Conservation (phyloP, 1,140 invertebrate genomes). For the Ips nitidus region DNA sequence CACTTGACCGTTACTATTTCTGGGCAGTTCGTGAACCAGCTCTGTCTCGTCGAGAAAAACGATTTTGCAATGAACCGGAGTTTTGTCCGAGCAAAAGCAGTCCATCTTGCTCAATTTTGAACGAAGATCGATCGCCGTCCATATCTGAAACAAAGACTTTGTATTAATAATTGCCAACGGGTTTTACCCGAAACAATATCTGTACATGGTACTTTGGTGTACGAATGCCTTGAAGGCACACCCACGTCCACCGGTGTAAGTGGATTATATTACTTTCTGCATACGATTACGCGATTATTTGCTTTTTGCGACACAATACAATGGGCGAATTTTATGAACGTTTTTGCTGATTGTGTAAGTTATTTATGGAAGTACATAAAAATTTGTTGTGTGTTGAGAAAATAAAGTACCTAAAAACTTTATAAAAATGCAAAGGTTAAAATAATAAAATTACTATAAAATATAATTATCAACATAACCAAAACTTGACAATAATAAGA, state of each 20-base stretch:
- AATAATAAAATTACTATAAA: too few relatives aligned
- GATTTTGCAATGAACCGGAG: slow-evolving; percentile 61
- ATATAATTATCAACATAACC: too few relatives aligned
- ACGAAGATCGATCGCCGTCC: neutral
- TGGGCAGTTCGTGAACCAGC: slow-evolving; percentile 63
- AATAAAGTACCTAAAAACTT: too few relatives aligned
- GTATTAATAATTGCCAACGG: slow-evolving; percentile 9
- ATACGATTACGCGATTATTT: neutral
- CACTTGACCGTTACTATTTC: slow-evolving; percentile 74
- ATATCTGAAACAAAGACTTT: slow-evolving; percentile 16
- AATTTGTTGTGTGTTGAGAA: too few relatives aligned
- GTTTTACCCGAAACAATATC: neutral
- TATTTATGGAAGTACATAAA: too few relatives aligned
- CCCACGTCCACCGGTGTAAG: neutral
- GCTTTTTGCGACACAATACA: neutral
- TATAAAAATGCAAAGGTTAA: too few relatives aligned
- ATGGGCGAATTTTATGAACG: neutral
- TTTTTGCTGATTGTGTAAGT: too few relatives aligned
- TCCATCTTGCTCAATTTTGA: slow-evolving; percentile 43
- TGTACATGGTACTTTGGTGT: slow-evolving; percentile 6
- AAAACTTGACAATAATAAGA: too few relatives aligned
- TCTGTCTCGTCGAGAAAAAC: slow-evolving; percentile 68
- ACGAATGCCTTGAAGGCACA: slow-evolving; percentile 7
- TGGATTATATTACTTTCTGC: slow-evolving; percentile 17
- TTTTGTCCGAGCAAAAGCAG: slow-evolving; percentile 52